A percentile compares a stretch with the other conserved stretches of the same genome.
These are phyloP conservation scores for Cheilosia impressa DNA, from an alignment of 2,888 invertebrate species.

Conservation along the genomic window DNA sequence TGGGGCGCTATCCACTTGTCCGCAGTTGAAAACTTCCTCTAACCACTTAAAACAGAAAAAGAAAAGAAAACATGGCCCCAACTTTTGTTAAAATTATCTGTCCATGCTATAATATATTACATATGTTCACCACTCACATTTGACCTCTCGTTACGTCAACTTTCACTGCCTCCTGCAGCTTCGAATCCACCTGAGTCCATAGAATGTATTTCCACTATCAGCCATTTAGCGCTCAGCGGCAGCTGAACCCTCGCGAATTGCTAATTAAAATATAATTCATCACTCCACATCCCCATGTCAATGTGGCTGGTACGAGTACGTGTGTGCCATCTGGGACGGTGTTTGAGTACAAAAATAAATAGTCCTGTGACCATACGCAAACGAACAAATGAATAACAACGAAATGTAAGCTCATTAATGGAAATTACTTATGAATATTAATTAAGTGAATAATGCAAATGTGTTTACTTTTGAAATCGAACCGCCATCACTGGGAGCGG, in stretches of 20 bases:
- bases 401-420: conserved; percentile 73
- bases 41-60: background rate
- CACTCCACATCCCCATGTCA: conserved; percentile 48
- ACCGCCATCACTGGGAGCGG: conserved; percentile 24
- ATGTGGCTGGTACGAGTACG: conserved; percentile 17
- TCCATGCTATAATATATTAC: no score
- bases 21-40: no score
- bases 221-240: background rate
- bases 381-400: conserved; percentile 70
- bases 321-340: conserved; percentile 8
- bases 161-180: background rate
- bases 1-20: no score
- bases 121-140: background rate
- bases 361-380: conserved; percentile 55
- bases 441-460: conserved; percentile 71
- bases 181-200: background rate
- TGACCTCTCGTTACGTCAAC: background rate
- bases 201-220: background rate
- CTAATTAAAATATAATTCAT: conserved; percentile 70
- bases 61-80: background rate
- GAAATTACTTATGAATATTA: conserved; percentile 75
- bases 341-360: conserved; percentile 41
- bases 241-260: background rate
- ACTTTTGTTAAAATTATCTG: no score
- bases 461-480: conserved; percentile 75